Evolutionary conservation across 1,140 invertebrate genomes (phyloP).

Genomic region (Diabrotica undecimpunctata): DNA sequence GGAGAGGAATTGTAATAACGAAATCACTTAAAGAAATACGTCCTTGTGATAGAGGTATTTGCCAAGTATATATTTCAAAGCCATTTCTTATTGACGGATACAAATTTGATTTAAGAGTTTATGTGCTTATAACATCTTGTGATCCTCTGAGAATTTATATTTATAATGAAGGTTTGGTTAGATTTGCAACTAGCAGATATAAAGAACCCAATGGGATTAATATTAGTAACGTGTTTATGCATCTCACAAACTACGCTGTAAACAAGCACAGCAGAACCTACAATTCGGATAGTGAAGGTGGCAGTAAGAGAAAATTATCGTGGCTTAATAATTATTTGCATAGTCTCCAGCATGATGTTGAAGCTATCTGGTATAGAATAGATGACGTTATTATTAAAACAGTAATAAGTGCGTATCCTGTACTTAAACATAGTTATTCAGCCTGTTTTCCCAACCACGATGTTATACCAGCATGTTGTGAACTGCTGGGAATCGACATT

Average conservation of each 20-base stretch:
- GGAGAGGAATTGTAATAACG: conserved; percentile 80
- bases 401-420: conserved; percentile 76
- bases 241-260: conserved; percentile 95
- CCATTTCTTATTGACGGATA: conserved; percentile 91
- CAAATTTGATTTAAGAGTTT: conserved; percentile 96
- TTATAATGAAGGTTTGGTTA: conserved; percentile 91
- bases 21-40: conserved; percentile 73
- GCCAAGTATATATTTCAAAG: conserved; percentile 71
- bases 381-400: conserved; percentile 91
- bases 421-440: conserved; percentile 82
- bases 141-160: conserved; percentile 91
- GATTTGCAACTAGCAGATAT: conserved; percentile 84
- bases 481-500: conserved; percentile 85
- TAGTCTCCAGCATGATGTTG: conserved; percentile 67
- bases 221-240: conserved; percentile 86
- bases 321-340: conserved; percentile 73
- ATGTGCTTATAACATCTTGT: conserved; percentile 89
- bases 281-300: conserved; percentile 68
- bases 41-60: conserved; percentile 75
- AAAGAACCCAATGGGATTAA: conserved; percentile 75
- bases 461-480: conserved; percentile 81
- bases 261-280: conserved; percentile 88
- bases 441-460: conserved; percentile 84
- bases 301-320: conserved; percentile 82
- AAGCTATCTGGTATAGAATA: conserved; percentile 74